Conservation (phyloP, 2,113 vertebrate species). For the Sapajus apella region DNA sequence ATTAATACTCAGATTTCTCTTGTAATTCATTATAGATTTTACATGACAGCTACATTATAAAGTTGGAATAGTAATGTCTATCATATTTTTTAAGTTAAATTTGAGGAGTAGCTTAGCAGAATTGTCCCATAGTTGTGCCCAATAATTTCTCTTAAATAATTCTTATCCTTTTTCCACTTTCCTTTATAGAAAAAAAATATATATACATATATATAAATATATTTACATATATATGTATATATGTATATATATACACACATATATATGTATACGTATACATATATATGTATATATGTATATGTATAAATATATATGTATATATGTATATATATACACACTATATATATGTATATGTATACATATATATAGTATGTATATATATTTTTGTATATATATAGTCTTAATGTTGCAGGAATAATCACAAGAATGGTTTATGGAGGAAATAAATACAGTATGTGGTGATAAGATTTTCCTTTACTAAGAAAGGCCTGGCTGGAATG, state of each 20-base stretch:
- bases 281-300: no score
- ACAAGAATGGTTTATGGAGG: conserved; percentile 50
- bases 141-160: background rate
- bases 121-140: background rate
- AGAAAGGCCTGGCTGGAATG: conserved; percentile 32
- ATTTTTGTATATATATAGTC: background rate
- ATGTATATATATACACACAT: no score
- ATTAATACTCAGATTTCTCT: background rate
- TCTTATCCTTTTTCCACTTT: background rate
- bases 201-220: no score
- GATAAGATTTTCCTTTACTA: conserved; percentile 47
- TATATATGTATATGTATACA: no score
- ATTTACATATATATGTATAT: no score
- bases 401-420: conserved; percentile 39
- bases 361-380: no score
- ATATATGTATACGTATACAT: no score
- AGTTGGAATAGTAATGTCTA: background rate
- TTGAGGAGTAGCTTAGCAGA: background rate
- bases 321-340: background rate
- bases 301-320: no score
- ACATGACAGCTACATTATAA: background rate
- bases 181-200: background rate
- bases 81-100: background rate
- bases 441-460: conserved; percentile 56
- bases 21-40: background rate